Evolutionary conservation across 1,140 invertebrate species (phyloP), one percentile per base, ranked within the genome.

Genomic region (Tetragonula clypearis): DNA sequence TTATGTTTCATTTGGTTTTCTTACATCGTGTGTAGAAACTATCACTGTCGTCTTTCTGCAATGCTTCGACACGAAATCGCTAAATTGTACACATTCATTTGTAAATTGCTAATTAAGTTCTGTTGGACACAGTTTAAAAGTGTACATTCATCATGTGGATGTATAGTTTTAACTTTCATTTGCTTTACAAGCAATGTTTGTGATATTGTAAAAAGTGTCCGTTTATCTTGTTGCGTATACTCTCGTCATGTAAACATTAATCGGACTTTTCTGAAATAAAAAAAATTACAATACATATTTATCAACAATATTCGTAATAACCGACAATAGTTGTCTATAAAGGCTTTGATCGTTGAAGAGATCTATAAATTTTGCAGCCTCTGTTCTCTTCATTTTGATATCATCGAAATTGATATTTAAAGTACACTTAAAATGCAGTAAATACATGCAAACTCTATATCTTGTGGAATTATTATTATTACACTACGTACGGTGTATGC

Each of bases 51-150:
- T 77, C 66, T 53, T 83, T 53, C 41, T 58, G 6, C 19, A 26
- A 75, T 3, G 6, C 23, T 60, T 23, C 21, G 23, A 30, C 14
- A 53, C 11, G 69, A 30, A 30, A 49, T 74, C 26, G 19, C 17
- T 55, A 30, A 62, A 17, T 71, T 58, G 12, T 58, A 53, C 17
- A 76, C 72, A 78, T 71, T 71, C 19, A 60, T 72, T 85, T 60
- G 62, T 68, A 60, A 82, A 23, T 77, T 76, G 78, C 73, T 87
- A 17, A 60, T 81, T 56, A 14, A 5, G 2, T 83, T 72, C 65
- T 21, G 30, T n/a, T 0, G 6, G n/a, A 55, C 12, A 11, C 19
- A 2, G 26, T 82, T 75, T 68, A 41, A 80, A 74, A 8, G 0
- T 56, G 41, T 82, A 53, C 12, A 68, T 76, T 78, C 60, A 55